Evolutionary conservation across 1,140 invertebrate species (phyloP).

Genomic region (Tribolium madens): DNA sequence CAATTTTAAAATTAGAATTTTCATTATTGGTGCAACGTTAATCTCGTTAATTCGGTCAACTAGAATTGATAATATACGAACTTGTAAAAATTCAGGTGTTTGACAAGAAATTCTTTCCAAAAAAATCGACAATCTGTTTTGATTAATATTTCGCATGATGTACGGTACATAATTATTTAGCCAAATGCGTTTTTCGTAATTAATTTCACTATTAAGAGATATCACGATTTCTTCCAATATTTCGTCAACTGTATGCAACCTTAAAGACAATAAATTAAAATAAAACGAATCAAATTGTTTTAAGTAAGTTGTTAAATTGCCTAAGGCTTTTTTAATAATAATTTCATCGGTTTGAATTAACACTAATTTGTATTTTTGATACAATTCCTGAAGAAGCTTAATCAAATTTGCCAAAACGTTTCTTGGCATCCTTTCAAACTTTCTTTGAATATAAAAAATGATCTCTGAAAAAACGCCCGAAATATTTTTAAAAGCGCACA

Average conservation of each 20-base stretch:
- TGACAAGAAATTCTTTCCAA: conserved; percentile 26
- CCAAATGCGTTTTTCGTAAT: conserved; percentile 48
- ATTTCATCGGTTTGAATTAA: not conserved
- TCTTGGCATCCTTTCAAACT: conserved; percentile 42
- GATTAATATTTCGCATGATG: too few species aligned
- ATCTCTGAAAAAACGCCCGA: conserved; percentile 41
- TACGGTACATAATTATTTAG: conserved; percentile 50
- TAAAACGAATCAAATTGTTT: conserved; percentile 22
- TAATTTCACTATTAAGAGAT: not conserved
- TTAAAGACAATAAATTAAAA: conserved; percentile 37
- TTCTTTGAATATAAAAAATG: conserved; percentile 39
- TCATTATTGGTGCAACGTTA: conserved; percentile 18
- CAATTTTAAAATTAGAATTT: conserved; percentile 39
- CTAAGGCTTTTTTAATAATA: not conserved
- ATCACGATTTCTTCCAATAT: not conserved
- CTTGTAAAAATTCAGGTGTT: conserved; percentile 48
- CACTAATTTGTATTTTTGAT: conserved; percentile 46
- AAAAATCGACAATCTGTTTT: not conserved
- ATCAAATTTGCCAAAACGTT: conserved; percentile 49
- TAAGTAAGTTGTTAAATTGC: not conserved
- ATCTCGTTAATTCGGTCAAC: conserved; percentile 39
- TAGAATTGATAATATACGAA: conserved; percentile 50
- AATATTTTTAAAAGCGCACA: conserved; percentile 46
- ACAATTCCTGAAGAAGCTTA: conserved; percentile 48
- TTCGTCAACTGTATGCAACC: not conserved